Evolutionary conservation across 2,797 vertebrate genomes (phyloP).

Genomic region (Alca torda): DNA sequence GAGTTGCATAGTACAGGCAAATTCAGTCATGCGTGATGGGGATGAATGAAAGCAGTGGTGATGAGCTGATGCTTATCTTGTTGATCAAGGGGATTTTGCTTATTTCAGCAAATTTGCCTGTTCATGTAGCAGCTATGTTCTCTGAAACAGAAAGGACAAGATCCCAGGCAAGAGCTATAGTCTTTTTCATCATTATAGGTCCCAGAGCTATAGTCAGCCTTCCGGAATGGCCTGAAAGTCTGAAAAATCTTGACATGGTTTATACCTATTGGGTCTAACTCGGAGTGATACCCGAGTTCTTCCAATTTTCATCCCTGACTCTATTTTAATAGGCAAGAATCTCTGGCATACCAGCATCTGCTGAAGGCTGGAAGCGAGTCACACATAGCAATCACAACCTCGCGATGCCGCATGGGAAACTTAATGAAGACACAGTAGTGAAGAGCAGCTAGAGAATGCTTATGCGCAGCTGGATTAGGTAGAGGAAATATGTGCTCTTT

Average conservation of each 20-base stretch:
- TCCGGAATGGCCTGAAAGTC: neutral
- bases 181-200: neutral
- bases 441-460: neutral
- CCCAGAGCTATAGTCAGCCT: neutral
- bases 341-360: neutral
- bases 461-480: conserved; percentile 6
- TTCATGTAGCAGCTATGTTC: neutral
- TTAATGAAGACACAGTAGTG: neutral
- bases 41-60: neutral
- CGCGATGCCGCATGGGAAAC: neutral
- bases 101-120: neutral
- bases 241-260: neutral
- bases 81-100: neutral
- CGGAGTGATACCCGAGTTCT: neutral
- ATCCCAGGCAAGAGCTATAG: neutral
- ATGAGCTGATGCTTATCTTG: neutral
- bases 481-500: neutral
- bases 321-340: neutral
- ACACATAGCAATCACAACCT: conserved; percentile 29
- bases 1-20: neutral
- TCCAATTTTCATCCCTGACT: neutral
- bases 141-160: neutral
- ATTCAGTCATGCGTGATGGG: neutral
- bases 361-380: conserved; percentile 43
- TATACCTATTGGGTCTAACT: neutral